Percentiles rank a stretch among this genome's conserved stretches.
These are phyloP conservation scores for Agrilus cyanescens DNA, from an alignment of 2,888 invertebrate genomes.

Conservation along the genomic window DNA sequence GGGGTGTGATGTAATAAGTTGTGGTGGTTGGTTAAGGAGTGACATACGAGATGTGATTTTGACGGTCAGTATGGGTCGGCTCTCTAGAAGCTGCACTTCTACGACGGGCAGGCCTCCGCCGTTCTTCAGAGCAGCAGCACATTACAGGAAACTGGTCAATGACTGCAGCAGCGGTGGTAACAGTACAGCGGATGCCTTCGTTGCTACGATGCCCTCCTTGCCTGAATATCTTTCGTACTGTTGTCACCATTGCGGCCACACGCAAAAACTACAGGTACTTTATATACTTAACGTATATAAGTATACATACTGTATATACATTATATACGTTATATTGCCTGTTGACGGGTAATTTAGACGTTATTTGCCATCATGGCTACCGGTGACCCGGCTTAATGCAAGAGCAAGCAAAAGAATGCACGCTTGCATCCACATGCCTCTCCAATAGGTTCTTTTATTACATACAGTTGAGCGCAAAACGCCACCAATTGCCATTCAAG, in stretches of 20 bases:
- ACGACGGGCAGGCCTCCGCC: constrained; percentile 32
- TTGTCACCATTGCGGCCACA: constrained; percentile 48
- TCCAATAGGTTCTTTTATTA: too few species aligned
- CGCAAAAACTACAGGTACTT: constrained; percentile 44
- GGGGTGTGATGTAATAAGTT: too few species aligned
- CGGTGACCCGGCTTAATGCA: too few species aligned
- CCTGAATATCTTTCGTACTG: constrained; percentile 48
- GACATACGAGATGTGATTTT: constrained; percentile 5
- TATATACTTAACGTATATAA: constrained; percentile 11
- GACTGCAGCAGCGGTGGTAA: constrained; percentile 37
- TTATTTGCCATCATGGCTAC: too few species aligned
- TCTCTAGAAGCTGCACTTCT: constrained; percentile 32
- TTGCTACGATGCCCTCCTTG: constrained; percentile 38
- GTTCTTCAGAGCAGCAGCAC: constrained; percentile 37
- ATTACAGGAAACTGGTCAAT: constrained; percentile 47
- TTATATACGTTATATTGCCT: too few species aligned
- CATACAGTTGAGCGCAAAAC: too few species aligned
- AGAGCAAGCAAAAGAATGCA: too few species aligned
- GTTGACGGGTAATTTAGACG: too few species aligned
- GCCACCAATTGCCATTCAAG: too few species aligned
- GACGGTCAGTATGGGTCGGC: constrained; percentile 37
- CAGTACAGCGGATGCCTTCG: constrained; percentile 29
- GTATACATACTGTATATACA: too few species aligned
- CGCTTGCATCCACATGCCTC: too few species aligned
- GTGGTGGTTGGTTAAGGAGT: constrained; percentile 7